phyloP scores from a whole-genome alignment of 2,113 vertebrate species.

The Xyliphius kryptos region DNA sequence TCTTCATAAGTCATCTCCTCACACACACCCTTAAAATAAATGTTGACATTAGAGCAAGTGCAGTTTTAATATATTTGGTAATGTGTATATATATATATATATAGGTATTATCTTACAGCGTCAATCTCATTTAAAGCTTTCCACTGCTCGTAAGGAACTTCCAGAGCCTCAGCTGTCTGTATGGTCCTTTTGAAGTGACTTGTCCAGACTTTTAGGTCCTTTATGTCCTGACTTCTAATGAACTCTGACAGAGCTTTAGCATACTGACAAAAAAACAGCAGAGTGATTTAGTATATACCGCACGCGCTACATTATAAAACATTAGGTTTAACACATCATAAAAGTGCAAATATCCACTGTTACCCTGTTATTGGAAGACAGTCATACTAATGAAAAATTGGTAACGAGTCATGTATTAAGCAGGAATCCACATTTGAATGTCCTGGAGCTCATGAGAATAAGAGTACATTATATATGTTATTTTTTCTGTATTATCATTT shows the following conservation, averaged over 20 bases:
- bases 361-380: too few relatives aligned
- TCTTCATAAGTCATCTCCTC: constrained; percentile 88
- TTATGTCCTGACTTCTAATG: constrained; percentile 71
- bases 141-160: constrained; percentile 85
- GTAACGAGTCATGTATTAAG: too few relatives aligned
- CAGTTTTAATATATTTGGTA: too few relatives aligned
- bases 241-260: constrained; percentile 69
- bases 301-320: background rate
- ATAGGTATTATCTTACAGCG: constrained; percentile 75
- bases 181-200: constrained; percentile 87
- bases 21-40: constrained; percentile 80
- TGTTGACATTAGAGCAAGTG: too few relatives aligned
- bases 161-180: constrained; percentile 77
- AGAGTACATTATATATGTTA: too few relatives aligned
- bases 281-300: too few relatives aligned
- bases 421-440: too few relatives aligned
- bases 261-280: constrained; percentile 60
- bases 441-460: too few relatives aligned
- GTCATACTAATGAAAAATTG: too few relatives aligned
- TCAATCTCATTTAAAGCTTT: constrained; percentile 89
- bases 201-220: constrained; percentile 83
- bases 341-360: too few relatives aligned
- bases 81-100: too few relatives aligned
- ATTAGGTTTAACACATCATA: background rate
- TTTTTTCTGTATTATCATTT: too few relatives aligned